Conservation (phyloP, 37 sponge, comb jelly and placozoan species). For the Cliona cf. orientalis region DNA sequence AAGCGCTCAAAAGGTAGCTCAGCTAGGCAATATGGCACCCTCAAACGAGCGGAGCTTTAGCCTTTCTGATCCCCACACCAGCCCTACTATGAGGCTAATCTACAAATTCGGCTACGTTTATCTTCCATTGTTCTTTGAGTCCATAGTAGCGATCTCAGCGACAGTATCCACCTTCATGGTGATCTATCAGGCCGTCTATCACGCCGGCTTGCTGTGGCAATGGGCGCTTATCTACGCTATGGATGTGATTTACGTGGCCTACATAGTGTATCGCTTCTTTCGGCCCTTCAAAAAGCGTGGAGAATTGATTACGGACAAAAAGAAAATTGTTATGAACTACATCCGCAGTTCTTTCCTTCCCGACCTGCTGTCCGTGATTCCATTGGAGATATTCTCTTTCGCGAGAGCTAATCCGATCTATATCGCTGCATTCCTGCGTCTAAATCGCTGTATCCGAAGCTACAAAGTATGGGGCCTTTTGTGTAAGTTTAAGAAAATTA, state of each 20-base stretch:
- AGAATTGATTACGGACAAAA: constrained; percentile 16
- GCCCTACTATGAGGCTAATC: too few species aligned
- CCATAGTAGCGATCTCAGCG: background rate
- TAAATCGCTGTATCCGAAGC: constrained; percentile 57
- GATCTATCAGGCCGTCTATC: constrained; percentile 37
- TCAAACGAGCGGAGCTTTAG: too few species aligned
- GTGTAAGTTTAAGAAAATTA: too few species aligned
- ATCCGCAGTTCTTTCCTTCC: constrained; percentile 32
- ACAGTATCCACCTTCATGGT: constrained; percentile 28
- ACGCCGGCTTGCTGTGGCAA: constrained; percentile 47
- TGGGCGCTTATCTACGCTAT: constrained; percentile 26
- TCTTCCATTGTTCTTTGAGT: constrained; percentile 29
- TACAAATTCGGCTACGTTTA: too few species aligned
- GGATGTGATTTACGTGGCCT: constrained; percentile 37
- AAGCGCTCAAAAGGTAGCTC: too few species aligned
- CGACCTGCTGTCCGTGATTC: constrained; percentile 51
- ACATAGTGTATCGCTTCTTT: constrained; percentile 33
- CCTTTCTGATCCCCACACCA: too few species aligned
- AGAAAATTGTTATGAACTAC: constrained; percentile 37
- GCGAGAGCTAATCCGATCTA: constrained; percentile 20
- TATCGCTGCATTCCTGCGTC: constrained; percentile 33
- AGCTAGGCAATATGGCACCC: too few species aligned
- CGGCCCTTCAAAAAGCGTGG: constrained; percentile 38
- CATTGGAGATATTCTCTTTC: constrained; percentile 64
- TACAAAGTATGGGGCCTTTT: constrained; percentile 45